Evolutionary conservation across 1,140 invertebrate genomes (phyloP).

Genomic region (Saccostrea cuccullata): DNA sequence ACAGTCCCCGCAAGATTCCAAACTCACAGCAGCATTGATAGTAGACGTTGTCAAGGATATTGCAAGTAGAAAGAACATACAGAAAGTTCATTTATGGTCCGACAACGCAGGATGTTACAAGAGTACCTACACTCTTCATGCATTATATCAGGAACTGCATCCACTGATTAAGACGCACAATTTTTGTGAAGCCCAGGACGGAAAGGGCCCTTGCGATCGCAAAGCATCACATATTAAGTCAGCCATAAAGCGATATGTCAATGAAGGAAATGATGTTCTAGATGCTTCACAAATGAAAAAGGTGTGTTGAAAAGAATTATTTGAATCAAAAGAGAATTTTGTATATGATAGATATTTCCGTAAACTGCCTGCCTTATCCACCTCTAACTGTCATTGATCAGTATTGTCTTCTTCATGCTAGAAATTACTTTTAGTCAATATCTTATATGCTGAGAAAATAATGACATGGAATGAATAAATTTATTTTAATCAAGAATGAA

Average conservation of each 20-base stretch:
- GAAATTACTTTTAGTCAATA: too few relatives aligned
- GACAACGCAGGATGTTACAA: conserved; percentile 44
- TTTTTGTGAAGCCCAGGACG: conserved; percentile 47
- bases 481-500: too few relatives aligned
- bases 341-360: too few relatives aligned
- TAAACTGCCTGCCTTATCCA: too few relatives aligned
- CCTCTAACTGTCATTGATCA: too few relatives aligned
- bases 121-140: background rate
- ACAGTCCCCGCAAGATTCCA: conserved; percentile 24
- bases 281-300: conserved; percentile 37
- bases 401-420: too few relatives aligned
- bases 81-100: conserved; percentile 37
- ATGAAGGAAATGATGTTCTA: conserved; percentile 50
- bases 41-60: conserved; percentile 27
- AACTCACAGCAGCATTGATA: conserved; percentile 7
- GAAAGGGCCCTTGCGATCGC: conserved; percentile 47
- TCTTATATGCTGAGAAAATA: too few relatives aligned
- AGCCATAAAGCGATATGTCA: conserved; percentile 41
- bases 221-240: conserved; percentile 36
- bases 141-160: background rate
- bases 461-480: too few relatives aligned
- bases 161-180: conserved; percentile 5
- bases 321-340: too few relatives aligned
- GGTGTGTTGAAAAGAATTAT: too few relatives aligned
- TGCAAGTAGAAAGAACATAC: background rate